Evolutionary conservation across 2,888 invertebrate species (phyloP).

Genomic region (Phortica magna): DNA sequence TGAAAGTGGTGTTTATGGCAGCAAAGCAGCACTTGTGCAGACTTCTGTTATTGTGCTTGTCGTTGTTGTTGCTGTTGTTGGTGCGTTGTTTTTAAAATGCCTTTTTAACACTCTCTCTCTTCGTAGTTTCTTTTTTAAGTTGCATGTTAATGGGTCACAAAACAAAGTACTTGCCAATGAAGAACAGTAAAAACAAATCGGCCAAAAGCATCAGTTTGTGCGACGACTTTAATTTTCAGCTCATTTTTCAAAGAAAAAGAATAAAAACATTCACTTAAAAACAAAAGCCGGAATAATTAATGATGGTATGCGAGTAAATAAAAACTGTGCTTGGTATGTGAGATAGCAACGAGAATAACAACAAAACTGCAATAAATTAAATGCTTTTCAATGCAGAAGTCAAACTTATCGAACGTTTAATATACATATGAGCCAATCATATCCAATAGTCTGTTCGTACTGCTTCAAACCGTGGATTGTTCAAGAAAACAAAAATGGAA

Average conservation of each 20-base stretch:
- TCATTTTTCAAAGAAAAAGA: constrained; percentile 37
- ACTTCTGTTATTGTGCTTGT: constrained; percentile 13
- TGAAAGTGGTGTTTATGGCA: constrained; percentile 22
- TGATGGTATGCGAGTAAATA: not conserved
- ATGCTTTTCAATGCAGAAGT: too few species aligned
- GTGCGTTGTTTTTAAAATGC: constrained; percentile 24
- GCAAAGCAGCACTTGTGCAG: constrained; percentile 13
- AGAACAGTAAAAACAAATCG: not conserved
- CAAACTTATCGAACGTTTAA: too few species aligned
- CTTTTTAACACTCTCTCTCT: constrained; percentile 43
- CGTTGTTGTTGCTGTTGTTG: constrained; percentile 22
- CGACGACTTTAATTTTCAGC: constrained; percentile 2
- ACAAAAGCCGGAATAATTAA: not conserved
- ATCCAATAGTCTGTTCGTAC: too few species aligned
- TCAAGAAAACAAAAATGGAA: too few species aligned
- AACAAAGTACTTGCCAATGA: constrained; percentile 4
- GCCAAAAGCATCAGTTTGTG: not conserved
- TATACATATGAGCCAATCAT: too few species aligned
- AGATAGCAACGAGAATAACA: too few species aligned
- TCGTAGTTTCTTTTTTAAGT: constrained; percentile 27
- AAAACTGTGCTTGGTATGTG: not conserved
- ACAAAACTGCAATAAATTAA: too few species aligned
- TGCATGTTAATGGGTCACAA: constrained; percentile 54
- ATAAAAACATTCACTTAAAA: not conserved
- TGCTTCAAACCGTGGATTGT: too few species aligned